Conservation (phyloP, 2,113 vertebrate species). For the Vulpes vulpes region DNA sequence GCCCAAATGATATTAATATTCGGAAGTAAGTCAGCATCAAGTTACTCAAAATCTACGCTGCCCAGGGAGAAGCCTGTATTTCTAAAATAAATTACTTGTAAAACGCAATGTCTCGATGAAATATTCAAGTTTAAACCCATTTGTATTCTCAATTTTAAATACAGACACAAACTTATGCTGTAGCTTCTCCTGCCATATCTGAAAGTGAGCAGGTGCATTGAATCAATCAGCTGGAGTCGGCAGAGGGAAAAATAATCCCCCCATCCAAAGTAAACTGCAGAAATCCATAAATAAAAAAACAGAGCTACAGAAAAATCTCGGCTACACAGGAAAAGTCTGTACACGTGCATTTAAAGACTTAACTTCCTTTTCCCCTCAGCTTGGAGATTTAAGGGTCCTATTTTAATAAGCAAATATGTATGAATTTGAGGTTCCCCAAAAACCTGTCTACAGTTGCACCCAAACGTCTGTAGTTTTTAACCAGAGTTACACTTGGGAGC, state of each 20-base stretch:
- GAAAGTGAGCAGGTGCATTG: slow-evolving; percentile 89
- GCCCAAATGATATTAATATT: slow-evolving; percentile 79
- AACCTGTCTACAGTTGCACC: slow-evolving; percentile 74
- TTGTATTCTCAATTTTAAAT: slow-evolving; percentile 84
- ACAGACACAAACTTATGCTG: slow-evolving; percentile 78
- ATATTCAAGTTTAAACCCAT: slow-evolving; percentile 88
- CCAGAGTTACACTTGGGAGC: slow-evolving; percentile 78
- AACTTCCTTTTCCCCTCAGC: slow-evolving; percentile 50
- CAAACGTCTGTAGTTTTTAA: slow-evolving; percentile 68
- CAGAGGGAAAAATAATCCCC: slow-evolving; percentile 88
- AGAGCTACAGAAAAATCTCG: slow-evolving; percentile 84
- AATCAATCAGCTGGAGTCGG: slow-evolving; percentile 87
- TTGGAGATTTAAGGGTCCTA: slow-evolving; percentile 74
- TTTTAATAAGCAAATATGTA: slow-evolving; percentile 85
- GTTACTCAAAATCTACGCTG: slow-evolving; percentile 83
- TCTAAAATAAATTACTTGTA: slow-evolving; percentile 87
- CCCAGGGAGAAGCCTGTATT: slow-evolving; percentile 81
- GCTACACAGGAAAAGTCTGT: slow-evolving; percentile 79
- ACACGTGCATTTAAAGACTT: slow-evolving; percentile 82
- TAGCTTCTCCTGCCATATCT: slow-evolving; percentile 85
- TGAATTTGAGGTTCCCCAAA: slow-evolving; percentile 83
- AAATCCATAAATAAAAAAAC: slow-evolving; percentile 88
- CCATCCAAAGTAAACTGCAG: slow-evolving; percentile 87
- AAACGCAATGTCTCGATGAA: slow-evolving; percentile 86
- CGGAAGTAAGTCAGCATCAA: slow-evolving; percentile 75